Base-by-base conservation (phyloP, 2,113 vertebrate species). In the Calidris pugnax region DNA sequence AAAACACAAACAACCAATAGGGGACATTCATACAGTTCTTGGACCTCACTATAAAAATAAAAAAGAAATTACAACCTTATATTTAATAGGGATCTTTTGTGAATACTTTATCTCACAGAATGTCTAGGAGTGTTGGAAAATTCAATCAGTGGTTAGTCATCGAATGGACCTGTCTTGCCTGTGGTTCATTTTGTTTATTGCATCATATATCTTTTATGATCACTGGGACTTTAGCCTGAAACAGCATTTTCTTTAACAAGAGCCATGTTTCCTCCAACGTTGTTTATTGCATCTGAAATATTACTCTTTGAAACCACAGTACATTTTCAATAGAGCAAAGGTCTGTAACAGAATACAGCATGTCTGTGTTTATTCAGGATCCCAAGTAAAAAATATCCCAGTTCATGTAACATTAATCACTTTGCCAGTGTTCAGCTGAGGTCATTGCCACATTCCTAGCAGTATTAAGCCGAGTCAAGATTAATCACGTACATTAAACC, bases 401-500 rank as follows among this genome's bases (percentile, higher is more conserved):
- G 97, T 98, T 98, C 98, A 97, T 97, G 97, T 98, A 98, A 98
- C 98, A 98, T 98, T 98, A 98, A 98, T 98, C 98, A 98, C 97
- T 98, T 97, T 97, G 96, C 98, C 96, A 97, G 97, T 97, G 97
- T 97, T 98, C 98, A 97, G 96, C 95, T 98, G 97, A 98, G 98
- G 98, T 98, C 98, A 98, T 95, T 98, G 98, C 97, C 97, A 98
- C 98, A 98, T 98, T 98, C 98, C 96, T 98, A 97, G 97, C 94
- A 97, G 97, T 97, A 98, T 98, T 98, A 98, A 98, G 96, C 93
- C 89, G 16, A 98, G 98, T 98, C 97, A 98, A 98, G 98, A 98
- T 98, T 98, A 98, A 98, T 98, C 97, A 98, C 60, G 21, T 97
- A 98, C 96, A 96, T 98, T 98, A 98, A 98, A 97, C 96, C 95